A percentile compares a stretch with the other conserved stretches of the same genome.
These are phyloP conservation scores for Heterochromis multidens DNA, from an alignment of 2,113 vertebrate species.

Conservation along the genomic window DNA sequence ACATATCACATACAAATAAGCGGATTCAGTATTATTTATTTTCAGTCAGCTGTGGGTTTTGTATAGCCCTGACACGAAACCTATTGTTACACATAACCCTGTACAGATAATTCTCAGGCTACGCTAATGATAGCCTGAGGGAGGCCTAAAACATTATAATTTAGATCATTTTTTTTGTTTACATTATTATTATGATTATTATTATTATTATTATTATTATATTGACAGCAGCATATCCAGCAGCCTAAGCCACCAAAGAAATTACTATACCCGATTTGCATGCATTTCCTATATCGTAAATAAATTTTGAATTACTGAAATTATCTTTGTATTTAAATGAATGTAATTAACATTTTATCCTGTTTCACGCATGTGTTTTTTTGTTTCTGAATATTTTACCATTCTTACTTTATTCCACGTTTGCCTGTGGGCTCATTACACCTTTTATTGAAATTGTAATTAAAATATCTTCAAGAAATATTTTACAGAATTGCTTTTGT, in stretches of 20 bases:
- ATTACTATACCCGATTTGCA: conserved; percentile 70
- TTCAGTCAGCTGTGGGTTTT: conserved; percentile 9
- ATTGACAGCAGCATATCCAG: conserved; percentile 47
- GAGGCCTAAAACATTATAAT: conserved; percentile 38
- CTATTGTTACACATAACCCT: conserved; percentile 6
- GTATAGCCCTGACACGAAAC: conserved; percentile 22
- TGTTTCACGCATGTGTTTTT: conserved; percentile 71
- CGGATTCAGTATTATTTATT: conserved; percentile 58
- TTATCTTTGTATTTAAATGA: conserved; percentile 77
- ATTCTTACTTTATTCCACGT: conserved; percentile 63
- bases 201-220: conserved; percentile 54
- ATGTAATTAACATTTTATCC: conserved; percentile 77
- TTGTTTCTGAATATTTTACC: conserved; percentile 55
- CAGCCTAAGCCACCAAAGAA: conserved; percentile 77
- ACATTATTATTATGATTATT: conserved; percentile 13
- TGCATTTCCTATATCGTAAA: conserved; percentile 73
- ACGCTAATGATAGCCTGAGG: conserved; percentile 28
- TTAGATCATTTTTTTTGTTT: conserved; percentile 41
- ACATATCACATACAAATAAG: conserved; percentile 43
- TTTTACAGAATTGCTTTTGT: conserved; percentile 35
- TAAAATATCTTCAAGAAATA: conserved; percentile 67
- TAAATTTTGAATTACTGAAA: conserved; percentile 63
- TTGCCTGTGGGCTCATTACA: conserved; percentile 63
- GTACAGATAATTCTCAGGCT: neutral
- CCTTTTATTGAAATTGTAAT: conserved; percentile 71